Evolutionary conservation across 2,113 vertebrate species (phyloP), one percentile per base, ranked within the genome.

Genomic region (Bombycilla garrulus): DNA sequence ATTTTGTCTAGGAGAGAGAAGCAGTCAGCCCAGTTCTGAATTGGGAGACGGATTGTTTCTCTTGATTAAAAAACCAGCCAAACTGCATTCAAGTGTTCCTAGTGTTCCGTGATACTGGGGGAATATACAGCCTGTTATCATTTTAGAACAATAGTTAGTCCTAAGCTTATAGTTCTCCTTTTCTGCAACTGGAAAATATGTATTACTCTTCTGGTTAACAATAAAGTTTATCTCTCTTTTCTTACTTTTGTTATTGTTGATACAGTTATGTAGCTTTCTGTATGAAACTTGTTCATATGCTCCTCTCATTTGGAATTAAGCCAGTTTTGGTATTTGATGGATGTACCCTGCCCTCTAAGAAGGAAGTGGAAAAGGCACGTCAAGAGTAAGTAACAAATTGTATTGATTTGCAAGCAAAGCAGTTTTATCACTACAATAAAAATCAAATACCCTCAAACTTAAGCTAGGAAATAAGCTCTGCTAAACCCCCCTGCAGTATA

Each of bases 241-340:
- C 47, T 71, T 81, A 7, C 8, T 90, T 86, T 62, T 81, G 5
- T 93, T 90, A 1, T 62, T 95, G 25, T 85, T 90, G 24, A 62
- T 83, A 16, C 88, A 99, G 99, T 96, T 99, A 99, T 80, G 99
- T 99, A 44, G 94, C 72, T 81, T 99, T 98, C 98, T 99, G 99
- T 95, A 99, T 99, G 99, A 99, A 99, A 96, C 98, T 99, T 95
- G 99, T 99, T 95, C 98, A 99, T 66, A 99, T 99, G 99, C 97
- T 99, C 12, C 95, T 99, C 42, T 98, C 97, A 45, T 98, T 99
- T 81, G 98, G 98, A 11, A 97, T 99, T 90, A 99, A 98, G 95
- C 99, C 99, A 31, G 93, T 99, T 91, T 98, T 99, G 86, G 98
- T 99, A 67, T 99, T 99, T 96, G 99, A 99, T 95, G 99, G 99